These are phyloP conservation scores for Triplophysa tibetana DNA, from an alignment of 2,113 vertebrate genomes.

Conservation along the genomic window DNA sequence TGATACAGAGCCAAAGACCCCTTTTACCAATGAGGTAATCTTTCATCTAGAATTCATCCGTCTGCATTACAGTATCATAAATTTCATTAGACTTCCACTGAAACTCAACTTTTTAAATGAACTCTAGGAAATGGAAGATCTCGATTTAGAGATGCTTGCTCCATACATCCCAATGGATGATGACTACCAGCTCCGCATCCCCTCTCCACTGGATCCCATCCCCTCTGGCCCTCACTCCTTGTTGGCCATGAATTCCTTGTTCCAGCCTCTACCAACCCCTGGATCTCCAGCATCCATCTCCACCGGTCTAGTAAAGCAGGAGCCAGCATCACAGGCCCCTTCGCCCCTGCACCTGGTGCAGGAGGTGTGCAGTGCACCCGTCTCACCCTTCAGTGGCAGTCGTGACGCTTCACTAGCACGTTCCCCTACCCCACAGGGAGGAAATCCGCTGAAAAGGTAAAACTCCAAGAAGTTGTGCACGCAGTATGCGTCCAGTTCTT, in stretches of 20 bases:
- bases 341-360: conserved; percentile 51
- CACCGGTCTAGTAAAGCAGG: conserved; percentile 58
- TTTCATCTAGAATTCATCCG: neutral
- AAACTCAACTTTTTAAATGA: neutral
- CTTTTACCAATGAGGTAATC: conserved; percentile 86
- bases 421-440: conserved; percentile 7
- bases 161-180: conserved; percentile 99
- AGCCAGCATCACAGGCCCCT: conserved; percentile 60
- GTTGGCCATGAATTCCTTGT: conserved; percentile 46
- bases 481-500: neutral
- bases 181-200: conserved; percentile 91
- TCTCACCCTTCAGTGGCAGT: conserved; percentile 35
- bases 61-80: neutral
- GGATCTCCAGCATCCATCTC: conserved; percentile 23
- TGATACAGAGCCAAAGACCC: conserved; percentile 89
- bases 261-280: conserved; percentile 47
- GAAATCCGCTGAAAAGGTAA: conserved; percentile 36
- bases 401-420: conserved; percentile 22
- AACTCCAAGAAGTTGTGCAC: neutral
- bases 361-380: conserved; percentile 42
- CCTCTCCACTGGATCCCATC: conserved; percentile 68
- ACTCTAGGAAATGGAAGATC: conserved; percentile 74
- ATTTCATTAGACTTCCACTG: neutral
- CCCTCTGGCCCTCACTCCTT: conserved; percentile 16
- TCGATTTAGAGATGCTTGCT: conserved; percentile 96